Evolutionary conservation across 2,888 invertebrate genomes (phyloP).

Genomic region (Thalpophila matura): DNA sequence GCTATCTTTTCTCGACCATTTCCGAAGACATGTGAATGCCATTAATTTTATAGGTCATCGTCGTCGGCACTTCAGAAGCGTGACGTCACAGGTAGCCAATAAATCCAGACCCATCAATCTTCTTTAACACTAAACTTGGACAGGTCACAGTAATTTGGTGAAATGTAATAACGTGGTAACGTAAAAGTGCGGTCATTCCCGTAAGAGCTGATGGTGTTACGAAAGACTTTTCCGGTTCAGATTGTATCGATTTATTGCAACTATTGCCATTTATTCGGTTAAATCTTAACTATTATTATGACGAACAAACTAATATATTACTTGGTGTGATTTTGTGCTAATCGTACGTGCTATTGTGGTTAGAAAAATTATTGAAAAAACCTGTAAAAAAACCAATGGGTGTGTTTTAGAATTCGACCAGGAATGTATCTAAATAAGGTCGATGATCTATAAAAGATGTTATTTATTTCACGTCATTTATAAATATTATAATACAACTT

Average conservation of each 20-base stretch:
- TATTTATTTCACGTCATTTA: too few species aligned
- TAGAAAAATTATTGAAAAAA: conserved; percentile 19
- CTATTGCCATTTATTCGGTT: conserved; percentile 42
- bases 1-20: conserved; percentile 66
- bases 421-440: conserved; percentile 3
- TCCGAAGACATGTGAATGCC: conserved; percentile 77
- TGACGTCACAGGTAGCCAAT: conserved; percentile 63
- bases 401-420: conserved; percentile 1
- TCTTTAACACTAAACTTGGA: conserved; percentile 52
- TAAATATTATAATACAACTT: too few species aligned
- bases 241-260: conserved; percentile 66
- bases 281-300: conserved; percentile 27
- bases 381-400: background rate
- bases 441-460: too few species aligned
- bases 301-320: conserved; percentile 13
- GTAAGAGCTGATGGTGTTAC: conserved; percentile 59
- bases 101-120: conserved; percentile 62
- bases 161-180: conserved; percentile 70
- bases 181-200: conserved; percentile 70
- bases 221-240: conserved; percentile 62
- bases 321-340: conserved; percentile 8
- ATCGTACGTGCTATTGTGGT: conserved; percentile 14
- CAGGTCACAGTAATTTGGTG: conserved; percentile 64
- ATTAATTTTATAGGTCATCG: conserved; percentile 80
- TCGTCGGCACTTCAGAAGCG: conserved; percentile 61